Evolutionary conservation across 92 coral and sea anemone species (phyloP).

Genomic region (Paragorgia papillata): DNA sequence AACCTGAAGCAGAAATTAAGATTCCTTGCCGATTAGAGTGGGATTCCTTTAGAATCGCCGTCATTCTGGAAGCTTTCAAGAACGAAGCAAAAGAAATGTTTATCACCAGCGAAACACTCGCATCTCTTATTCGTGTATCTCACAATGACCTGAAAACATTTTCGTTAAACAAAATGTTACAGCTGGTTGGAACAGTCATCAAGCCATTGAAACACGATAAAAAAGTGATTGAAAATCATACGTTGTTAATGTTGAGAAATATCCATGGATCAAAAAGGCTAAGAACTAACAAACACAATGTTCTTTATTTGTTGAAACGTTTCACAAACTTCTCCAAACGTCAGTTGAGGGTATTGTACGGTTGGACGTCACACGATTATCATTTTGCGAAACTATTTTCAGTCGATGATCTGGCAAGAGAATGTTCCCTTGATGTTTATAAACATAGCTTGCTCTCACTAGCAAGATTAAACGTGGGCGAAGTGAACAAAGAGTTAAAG

Average conservation of each 20-base stretch:
- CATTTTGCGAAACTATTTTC: conserved; percentile 28
- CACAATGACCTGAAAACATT: conserved; percentile 2
- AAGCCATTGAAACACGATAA: conserved; percentile 5
- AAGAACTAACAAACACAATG: conserved; percentile 16
- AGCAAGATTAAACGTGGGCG: conserved; percentile 19
- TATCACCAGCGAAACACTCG: conserved; percentile 19
- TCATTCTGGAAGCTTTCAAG: not conserved
- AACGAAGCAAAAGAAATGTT: conserved; percentile 16
- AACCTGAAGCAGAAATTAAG: not conserved
- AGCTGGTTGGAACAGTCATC: not conserved
- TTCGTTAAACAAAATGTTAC: not conserved
- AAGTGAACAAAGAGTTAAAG: not conserved
- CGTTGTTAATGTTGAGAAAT: not conserved
- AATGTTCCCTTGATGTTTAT: not conserved
- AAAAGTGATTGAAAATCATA: conserved; percentile 11
- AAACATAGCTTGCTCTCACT: conserved; percentile 13
- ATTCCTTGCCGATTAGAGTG: conserved; percentile 1
- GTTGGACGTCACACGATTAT: conserved; percentile 22
- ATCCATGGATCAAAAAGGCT: not conserved
- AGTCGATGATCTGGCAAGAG: conserved; percentile 12
- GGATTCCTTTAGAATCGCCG: not conserved
- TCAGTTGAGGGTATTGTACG: conserved; percentile 7
- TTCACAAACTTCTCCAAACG: not conserved
- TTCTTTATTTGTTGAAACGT: not conserved
- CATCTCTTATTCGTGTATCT: not conserved